Conservation (phyloP, 2,113 vertebrate genomes). For the Chloebia gouldiae region DNA sequence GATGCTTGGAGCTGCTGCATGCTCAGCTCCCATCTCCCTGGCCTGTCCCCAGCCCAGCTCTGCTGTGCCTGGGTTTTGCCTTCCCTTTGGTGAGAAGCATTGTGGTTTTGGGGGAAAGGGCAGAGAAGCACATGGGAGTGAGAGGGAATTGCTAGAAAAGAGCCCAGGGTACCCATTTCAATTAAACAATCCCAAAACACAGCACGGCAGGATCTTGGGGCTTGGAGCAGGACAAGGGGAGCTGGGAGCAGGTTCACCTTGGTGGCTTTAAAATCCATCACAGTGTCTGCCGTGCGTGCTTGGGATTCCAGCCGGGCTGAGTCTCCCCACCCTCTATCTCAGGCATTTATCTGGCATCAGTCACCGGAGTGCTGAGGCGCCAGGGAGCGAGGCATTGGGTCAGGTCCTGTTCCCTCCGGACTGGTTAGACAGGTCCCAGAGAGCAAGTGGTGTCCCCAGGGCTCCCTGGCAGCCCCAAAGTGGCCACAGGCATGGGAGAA, state of each 20-base stretch:
- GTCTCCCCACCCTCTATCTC: slow-evolving; percentile 52
- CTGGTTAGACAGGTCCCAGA: slow-evolving; percentile 9
- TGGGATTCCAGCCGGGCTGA: slow-evolving; percentile 18
- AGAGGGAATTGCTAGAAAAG: not conserved
- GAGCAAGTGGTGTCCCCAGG: not conserved
- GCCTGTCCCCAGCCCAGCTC: not conserved
- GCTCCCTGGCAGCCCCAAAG: not conserved
- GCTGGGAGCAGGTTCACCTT: not conserved
- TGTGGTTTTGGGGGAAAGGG: not conserved
- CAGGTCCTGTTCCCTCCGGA: not conserved
- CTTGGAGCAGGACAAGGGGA: not conserved
- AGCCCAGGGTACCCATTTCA: not conserved
- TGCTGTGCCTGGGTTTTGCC: rapidly evolving
- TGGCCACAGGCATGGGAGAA: rapidly evolving
- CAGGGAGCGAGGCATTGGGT: not conserved
- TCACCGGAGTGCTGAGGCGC: slow-evolving; percentile 40
- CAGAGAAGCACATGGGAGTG: not conserved
- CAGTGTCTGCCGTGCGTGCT: not conserved
- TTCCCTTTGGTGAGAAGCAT: not conserved
- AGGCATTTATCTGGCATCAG: slow-evolving; percentile 61
- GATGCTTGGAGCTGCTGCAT: not conserved
- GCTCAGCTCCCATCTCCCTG: not conserved
- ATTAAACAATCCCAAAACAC: not conserved
- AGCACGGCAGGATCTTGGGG: rapidly evolving
- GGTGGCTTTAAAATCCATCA: not conserved